Evolutionary conservation across 1,140 invertebrate species (phyloP), one percentile per base, ranked within the genome.

Genomic region (Heliconius eleuchia): DNA sequence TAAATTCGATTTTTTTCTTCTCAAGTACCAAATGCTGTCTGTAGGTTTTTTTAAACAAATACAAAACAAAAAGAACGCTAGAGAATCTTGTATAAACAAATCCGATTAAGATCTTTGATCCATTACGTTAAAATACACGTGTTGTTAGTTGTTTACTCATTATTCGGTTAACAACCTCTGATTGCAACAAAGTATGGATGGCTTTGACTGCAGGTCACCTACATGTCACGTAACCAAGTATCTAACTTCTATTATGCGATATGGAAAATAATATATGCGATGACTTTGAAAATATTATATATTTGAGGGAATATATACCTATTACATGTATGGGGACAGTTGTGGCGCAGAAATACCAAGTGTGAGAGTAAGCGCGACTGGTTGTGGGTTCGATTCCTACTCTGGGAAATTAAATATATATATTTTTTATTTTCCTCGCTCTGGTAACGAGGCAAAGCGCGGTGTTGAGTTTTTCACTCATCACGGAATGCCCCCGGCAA

Each of bases 111-210:
- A 78, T 78, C 77, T 73, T 72, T 52, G 55, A 78, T 78, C 60
- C 60, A 66, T 66, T 66, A 66, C 27, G n/a, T 66, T 30, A 13
- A 30, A 66, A 4, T 50, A 55, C 72, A 72, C 76, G 76, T 77
- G 77, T 73, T 34, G 27, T 71, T 52, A 74, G 23, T 19, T 78
- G 77, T 79, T 79, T 79, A 74, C 27, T 19, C 77, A 79, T 79
- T 74, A 79, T 37, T 34, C 74, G 77, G 72, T 23, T 71, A 73
- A 70, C 66, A 60, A 70, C 72, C 77, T 30, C 6, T 3, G 77
- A 79, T 79, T 70, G 42, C 77, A 79, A 79, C 77, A 52, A 74
- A 60, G 77, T 79, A 42, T 27, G 23, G 39, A 11, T 19, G 23
- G 73, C 73, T 74, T 52, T 71, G 42, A 74, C 9, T 60, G 18